These are phyloP conservation scores for Petrolisthes manimaculis DNA, from an alignment of 2,888 invertebrate species.

Conservation along the genomic window DNA sequence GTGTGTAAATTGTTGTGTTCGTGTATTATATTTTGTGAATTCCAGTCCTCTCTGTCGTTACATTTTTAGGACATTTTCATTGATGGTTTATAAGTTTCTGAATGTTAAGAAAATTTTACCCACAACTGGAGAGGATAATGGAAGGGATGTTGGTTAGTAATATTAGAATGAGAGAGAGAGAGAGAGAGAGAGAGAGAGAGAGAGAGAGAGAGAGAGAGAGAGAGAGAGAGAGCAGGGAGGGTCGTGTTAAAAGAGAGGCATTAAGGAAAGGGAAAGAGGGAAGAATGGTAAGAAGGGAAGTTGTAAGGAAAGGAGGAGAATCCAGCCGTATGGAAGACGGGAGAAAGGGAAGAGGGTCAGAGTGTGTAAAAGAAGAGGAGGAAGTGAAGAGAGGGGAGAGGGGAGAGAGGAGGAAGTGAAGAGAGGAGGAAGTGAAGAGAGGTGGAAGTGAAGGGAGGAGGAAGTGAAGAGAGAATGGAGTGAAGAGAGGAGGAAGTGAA, in stretches of 20 bases:
- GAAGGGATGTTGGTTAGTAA: neutral
- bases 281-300: no score
- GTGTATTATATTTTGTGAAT: no score
- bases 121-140: neutral
- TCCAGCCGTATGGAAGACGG: no score
- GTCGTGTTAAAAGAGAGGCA: neutral
- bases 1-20: no score
- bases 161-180: neutral
- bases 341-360: neutral
- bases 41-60: no score
- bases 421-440: neutral
- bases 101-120: no score
- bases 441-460: neutral
- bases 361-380: neutral
- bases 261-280: neutral
- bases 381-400: neutral
- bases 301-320: no score
- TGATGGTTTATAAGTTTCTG: no score
- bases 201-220: no score
- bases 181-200: no score
- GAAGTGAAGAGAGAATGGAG: neutral
- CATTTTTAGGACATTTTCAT: no score
- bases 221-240: neutral
- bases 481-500: neutral
- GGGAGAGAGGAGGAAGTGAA: neutral